Evolutionary conservation across 2,113 vertebrate genomes (phyloP), one percentile per base, ranked within the genome.

Genomic region (Camarhynchus parvulus): DNA sequence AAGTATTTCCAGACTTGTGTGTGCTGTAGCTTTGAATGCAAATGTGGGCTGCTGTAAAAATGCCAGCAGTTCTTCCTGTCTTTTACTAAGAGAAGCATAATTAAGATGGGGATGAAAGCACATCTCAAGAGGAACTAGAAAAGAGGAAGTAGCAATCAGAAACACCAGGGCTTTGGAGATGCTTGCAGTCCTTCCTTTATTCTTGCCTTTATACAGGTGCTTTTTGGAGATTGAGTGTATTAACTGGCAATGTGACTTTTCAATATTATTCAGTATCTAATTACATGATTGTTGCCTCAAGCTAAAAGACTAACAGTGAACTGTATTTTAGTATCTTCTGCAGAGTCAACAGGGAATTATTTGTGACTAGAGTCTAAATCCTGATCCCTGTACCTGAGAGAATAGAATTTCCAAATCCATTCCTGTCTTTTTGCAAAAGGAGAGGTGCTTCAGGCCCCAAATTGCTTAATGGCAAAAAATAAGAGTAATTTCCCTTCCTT

Each of bases 11-110:
- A 95, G 87, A 56, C 35, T 66, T 74, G 31, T 15, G 30, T 20
- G 56, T 0, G 0, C 44, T 7, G 0, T 67, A 17, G 31, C 33
- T 86, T 49, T 70, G 47, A 68, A 62, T 59, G 47, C 30, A 63
- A 55, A 72, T 82, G 33, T 13, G 10, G 58, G n/a, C 27, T 82
- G 20, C 49, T 79, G 62, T 64, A 76, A 90, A 74, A 66, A 56
- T 41, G 33, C n/a, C 41, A 83, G 19, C 47, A 41, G 31, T 63
- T 70, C 68, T 50, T 72, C 75, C 33, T 49, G 16, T 75, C 61
- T 59, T 87, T 83, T 41, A 53, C 31, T 75, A 44, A 31, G 24
- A 90, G 35, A 62, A 86, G 19, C 24, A 4, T 61, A 11, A 13
- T 68, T 25, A 35, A 2, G 13, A 19, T 63, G 13, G 35, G 15